Evolutionary conservation across 2,888 invertebrate species (phyloP).

Genomic region (Aleiodes leptofemur): DNA sequence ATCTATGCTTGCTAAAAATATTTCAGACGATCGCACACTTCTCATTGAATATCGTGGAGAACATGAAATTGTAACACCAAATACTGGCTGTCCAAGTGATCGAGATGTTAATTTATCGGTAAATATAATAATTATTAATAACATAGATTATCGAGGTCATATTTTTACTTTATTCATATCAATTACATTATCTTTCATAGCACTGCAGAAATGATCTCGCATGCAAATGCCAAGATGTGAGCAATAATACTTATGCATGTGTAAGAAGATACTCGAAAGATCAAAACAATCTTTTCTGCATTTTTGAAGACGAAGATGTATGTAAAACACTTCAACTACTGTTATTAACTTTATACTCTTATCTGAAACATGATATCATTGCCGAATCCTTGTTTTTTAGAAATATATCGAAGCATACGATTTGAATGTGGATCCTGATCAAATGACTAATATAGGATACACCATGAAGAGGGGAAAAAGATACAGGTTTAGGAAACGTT

Average conservation of each 20-base stretch:
- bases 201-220: slow-evolving; percentile 81
- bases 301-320: slow-evolving; percentile 80
- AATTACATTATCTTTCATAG: slow-evolving; percentile 74
- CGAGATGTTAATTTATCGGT: slow-evolving; percentile 80
- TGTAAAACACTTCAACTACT: slow-evolving; percentile 39
- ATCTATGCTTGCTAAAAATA: slow-evolving; percentile 62
- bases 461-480: slow-evolving; percentile 59
- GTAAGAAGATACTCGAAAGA: slow-evolving; percentile 80
- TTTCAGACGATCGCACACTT: slow-evolving; percentile 77
- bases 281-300: slow-evolving; percentile 80
- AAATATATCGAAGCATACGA: slow-evolving; percentile 88
- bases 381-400: slow-evolving; percentile 73
- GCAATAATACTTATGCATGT: slow-evolving; percentile 90
- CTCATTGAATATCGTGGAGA: slow-evolving; percentile 92
- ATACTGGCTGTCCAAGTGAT: slow-evolving; percentile 81
- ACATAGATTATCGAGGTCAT: slow-evolving; percentile 5
- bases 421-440: slow-evolving; percentile 82
- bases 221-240: slow-evolving; percentile 91
- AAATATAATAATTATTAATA: slow-evolving; percentile 68
- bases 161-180: slow-evolving; percentile 48
- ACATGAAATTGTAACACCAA: slow-evolving; percentile 78
- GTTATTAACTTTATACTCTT: no score
- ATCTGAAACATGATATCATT: neutral
- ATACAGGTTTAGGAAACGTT: slow-evolving; percentile 60
- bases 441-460: slow-evolving; percentile 81